Conservation (phyloP, 2,888 invertebrate species). For the Craniophora ligustri region DNA sequence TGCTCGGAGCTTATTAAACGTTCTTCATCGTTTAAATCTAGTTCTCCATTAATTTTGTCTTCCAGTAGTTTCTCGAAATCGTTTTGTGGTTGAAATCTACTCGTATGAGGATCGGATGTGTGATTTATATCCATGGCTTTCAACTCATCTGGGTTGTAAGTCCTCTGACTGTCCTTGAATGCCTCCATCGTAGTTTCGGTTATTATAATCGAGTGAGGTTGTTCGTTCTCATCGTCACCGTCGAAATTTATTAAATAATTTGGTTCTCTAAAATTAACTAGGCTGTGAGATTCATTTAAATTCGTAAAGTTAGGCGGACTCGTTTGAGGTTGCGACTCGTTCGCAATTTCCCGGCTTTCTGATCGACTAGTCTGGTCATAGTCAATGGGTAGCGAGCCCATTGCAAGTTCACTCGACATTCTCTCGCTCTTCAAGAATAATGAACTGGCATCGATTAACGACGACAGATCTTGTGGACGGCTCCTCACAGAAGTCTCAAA, state of each 20-base stretch:
- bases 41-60: slow-evolving; percentile 53
- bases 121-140: slow-evolving; percentile 58
- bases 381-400: slow-evolving; percentile 51
- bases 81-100: slow-evolving; percentile 29
- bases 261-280: slow-evolving; percentile 66
- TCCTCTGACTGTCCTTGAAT: slow-evolving; percentile 64
- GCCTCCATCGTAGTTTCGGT: slow-evolving; percentile 74
- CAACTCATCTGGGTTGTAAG: slow-evolving; percentile 63
- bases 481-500: slow-evolving; percentile 73
- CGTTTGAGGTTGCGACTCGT: slow-evolving; percentile 63
- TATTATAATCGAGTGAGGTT: slow-evolving; percentile 83
- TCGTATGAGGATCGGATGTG: slow-evolving; percentile 67
- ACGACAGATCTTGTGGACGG: slow-evolving; percentile 77
- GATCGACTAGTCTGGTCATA: slow-evolving; percentile 62
- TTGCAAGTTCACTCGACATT: slow-evolving; percentile 65
- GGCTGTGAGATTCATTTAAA: slow-evolving; percentile 78
- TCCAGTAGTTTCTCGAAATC: slow-evolving; percentile 41
- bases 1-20: slow-evolving; percentile 23
- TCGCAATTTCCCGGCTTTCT: slow-evolving; percentile 44
- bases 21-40: slow-evolving; percentile 37
- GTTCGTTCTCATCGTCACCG: slow-evolving; percentile 79
- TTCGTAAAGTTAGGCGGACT: slow-evolving; percentile 73
- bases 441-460: slow-evolving; percentile 73
- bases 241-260: slow-evolving; percentile 74
- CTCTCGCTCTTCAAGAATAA: slow-evolving; percentile 73